Evolutionary conservation across 1,140 invertebrate species (phyloP).

Genomic region (Papilio dardanus): DNA sequence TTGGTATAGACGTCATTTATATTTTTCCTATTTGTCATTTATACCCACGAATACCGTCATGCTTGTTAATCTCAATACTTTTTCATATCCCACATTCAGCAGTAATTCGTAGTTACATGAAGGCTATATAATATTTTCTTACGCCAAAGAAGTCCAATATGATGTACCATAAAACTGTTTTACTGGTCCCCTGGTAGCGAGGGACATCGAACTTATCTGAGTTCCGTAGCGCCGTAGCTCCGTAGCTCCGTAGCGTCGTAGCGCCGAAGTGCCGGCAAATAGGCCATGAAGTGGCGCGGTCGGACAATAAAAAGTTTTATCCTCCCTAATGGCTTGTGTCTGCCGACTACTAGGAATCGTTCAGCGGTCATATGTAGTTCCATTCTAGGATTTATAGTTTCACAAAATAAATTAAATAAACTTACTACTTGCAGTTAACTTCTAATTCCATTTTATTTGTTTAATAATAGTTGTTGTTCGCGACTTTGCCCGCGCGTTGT

Average conservation of each 20-base stretch:
- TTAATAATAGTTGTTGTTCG: no score
- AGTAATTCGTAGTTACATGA: constrained; percentile 10
- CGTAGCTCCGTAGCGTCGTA: no score
- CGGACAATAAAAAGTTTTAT: constrained; percentile 62
- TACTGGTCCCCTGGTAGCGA: constrained; percentile 19
- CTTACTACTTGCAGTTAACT: neutral
- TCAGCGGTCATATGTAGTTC: neutral
- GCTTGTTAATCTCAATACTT: neutral
- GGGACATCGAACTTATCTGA: constrained; percentile 35
- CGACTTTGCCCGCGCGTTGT: no score
- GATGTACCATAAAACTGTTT: constrained; percentile 33
- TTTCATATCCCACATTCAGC: neutral
- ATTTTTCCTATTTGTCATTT: no score
- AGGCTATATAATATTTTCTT: constrained; percentile 17
- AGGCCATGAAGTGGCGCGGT: constrained; percentile 54
- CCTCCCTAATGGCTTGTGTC: constrained; percentile 46
- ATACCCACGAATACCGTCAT: neutral
- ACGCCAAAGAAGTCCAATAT: constrained; percentile 1
- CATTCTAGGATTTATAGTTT: neutral
- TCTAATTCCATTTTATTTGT: no score
- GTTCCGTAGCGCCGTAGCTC: neutral
- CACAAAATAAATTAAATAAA: no score
- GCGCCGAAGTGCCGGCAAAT: constrained; percentile 43
- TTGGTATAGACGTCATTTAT: no score
- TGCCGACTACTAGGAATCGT: constrained; percentile 39